Conservation (phyloP, 1,140 invertebrate species). For the Calliopsis andreniformis region DNA sequence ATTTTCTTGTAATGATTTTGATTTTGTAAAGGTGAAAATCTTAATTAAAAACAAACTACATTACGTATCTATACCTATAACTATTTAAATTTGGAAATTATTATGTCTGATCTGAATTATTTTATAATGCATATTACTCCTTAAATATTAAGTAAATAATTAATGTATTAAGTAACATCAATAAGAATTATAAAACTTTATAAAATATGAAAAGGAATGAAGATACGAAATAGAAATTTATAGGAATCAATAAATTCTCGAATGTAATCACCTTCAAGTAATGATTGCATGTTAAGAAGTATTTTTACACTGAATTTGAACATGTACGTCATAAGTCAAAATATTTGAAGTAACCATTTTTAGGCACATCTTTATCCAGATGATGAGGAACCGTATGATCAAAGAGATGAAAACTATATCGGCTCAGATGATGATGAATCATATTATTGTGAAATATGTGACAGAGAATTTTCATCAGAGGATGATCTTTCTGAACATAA, state of each 20-base stretch:
- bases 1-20: constrained; percentile 6
- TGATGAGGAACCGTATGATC: constrained; percentile 63
- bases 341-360: constrained; percentile 63
- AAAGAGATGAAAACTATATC: constrained; percentile 60
- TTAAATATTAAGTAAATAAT: constrained; percentile 10
- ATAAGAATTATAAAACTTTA: constrained; percentile 5
- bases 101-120: neutral
- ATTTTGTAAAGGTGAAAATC: constrained; percentile 14
- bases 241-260: neutral
- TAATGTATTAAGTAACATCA: constrained; percentile 11
- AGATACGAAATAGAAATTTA: constrained; percentile 5
- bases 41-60: neutral
- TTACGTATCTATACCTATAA: neutral
- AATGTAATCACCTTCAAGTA: neutral
- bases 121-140: neutral
- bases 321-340: constrained; percentile 21
- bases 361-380: constrained; percentile 70
- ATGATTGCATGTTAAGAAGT: constrained; percentile 38
- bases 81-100: neutral
- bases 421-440: constrained; percentile 59
- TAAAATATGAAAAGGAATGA: neutral
- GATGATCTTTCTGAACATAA: constrained; percentile 85
- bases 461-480: constrained; percentile 85
- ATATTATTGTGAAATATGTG: constrained; percentile 89
- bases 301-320: constrained; percentile 47